Evolutionary conservation across 2,113 vertebrate genomes (phyloP).

Genomic region (Chlorodrepanis virens): DNA sequence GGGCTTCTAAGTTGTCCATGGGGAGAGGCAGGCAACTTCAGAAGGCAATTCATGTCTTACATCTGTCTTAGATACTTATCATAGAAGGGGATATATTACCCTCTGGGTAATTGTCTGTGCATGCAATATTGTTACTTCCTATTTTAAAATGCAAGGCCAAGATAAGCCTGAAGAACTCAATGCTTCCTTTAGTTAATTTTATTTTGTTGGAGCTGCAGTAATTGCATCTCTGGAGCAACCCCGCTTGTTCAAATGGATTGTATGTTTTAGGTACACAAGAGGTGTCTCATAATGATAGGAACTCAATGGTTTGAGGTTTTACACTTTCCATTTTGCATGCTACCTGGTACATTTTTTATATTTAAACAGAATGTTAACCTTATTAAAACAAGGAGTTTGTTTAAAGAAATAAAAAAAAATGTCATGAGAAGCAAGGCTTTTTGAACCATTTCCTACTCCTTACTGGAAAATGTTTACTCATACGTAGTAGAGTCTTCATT

Average conservation of each 20-base stretch:
- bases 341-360: not conserved
- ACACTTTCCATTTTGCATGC: not conserved
- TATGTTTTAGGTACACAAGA: not conserved
- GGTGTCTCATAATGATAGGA: not conserved
- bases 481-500: not conserved
- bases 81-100: not conserved
- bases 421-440: not conserved
- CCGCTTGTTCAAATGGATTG: not conserved
- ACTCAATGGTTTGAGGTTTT: not conserved
- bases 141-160: not conserved
- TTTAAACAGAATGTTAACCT: not conserved
- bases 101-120: not conserved
- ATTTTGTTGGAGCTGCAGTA: not conserved
- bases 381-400: not conserved
- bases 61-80: not conserved
- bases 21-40: not conserved
- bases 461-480: not conserved
- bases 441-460: not conserved
- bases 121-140: not conserved
- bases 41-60: not conserved
- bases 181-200: not conserved
- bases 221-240: not conserved
- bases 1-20: not conserved
- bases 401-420: not conserved
- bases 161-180: not conserved